Percentiles rank a stretch among this genome's conserved stretches.
These are phyloP conservation scores for Hemicordylus capensis DNA, from an alignment of 2,113 vertebrate species.

Conservation along the genomic window DNA sequence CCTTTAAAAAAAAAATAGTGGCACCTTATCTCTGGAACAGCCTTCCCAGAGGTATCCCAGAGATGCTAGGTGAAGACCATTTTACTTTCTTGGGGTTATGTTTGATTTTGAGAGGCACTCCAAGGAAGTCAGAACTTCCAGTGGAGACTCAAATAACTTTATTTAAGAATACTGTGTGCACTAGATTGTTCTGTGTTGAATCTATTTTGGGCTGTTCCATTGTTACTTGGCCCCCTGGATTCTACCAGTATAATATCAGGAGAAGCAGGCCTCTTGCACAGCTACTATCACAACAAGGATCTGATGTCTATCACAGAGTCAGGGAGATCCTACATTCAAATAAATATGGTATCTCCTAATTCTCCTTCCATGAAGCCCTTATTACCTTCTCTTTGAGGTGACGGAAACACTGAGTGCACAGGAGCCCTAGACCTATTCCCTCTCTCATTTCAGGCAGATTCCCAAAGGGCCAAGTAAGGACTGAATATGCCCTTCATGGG, in stretches of 20 bases:
- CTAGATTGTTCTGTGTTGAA: background rate
- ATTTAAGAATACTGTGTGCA: background rate
- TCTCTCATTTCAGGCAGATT: background rate
- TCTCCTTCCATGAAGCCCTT: no score
- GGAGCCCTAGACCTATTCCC: background rate
- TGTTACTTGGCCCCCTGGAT: background rate
- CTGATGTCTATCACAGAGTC: background rate
- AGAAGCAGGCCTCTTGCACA: background rate
- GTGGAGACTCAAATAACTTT: background rate
- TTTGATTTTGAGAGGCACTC: background rate
- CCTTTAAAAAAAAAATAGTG: background rate
- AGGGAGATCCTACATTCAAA: background rate
- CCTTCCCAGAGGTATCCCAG: no score
- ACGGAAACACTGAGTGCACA: background rate
- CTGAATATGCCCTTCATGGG: conserved; percentile 33
- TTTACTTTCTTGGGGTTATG: background rate
- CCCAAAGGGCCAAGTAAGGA: background rate
- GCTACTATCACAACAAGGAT: background rate
- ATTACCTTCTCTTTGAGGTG: background rate
- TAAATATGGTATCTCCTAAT: background rate
- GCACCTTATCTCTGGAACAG: background rate
- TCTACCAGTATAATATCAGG: background rate
- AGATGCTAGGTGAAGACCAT: no score
- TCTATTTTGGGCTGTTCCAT: background rate
- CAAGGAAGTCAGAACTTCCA: background rate